Percentiles rank a stretch among this genome's conserved stretches.
Conservation (phyloP, 2,113 vertebrate species). For the Lonchura striata region DNA sequence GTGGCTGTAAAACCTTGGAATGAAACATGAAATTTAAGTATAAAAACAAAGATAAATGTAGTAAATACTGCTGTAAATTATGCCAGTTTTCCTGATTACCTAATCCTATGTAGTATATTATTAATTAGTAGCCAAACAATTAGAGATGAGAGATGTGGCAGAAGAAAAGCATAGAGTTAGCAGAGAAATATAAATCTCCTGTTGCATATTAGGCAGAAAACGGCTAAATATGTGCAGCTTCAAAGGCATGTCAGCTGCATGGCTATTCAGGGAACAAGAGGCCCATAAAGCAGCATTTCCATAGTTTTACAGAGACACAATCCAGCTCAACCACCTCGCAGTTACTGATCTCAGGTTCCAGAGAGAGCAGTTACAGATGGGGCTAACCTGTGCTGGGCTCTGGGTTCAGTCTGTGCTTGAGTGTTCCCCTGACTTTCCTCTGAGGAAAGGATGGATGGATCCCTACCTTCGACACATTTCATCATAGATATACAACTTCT, state of each 20-base stretch:
- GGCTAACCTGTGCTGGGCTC: background rate
- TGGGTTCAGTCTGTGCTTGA: accelerated
- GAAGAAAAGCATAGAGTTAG: background rate
- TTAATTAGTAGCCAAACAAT: slow-evolving; percentile 26
- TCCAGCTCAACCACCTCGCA: background rate
- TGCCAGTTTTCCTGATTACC: slow-evolving; percentile 18
- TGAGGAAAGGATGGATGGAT: background rate
- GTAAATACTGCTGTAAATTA: background rate
- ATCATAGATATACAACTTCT: background rate
- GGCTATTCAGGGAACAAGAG: background rate
- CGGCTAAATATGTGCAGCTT: slow-evolving; percentile 34
- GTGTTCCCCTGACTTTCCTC: background rate
- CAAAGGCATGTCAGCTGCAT: slow-evolving; percentile 15
- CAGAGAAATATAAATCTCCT: slow-evolving; percentile 35
- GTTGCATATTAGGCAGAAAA: background rate
- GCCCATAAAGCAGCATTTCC: background rate
- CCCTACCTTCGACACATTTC: accelerated
- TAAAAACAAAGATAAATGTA: slow-evolving; percentile 34
- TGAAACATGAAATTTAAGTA: slow-evolving; percentile 56
- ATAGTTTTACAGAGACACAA: background rate
- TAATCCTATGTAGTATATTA: slow-evolving; percentile 19
- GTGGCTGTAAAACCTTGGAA: slow-evolving; percentile 64
- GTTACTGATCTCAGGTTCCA: background rate
- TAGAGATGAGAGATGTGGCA: background rate
- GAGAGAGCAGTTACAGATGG: background rate